A percentile compares a stretch with the other conserved stretches of the same genome.
Evolutionary conservation across 2,113 vertebrate species (phyloP).

Genomic region (Seriola aureovittata): DNA sequence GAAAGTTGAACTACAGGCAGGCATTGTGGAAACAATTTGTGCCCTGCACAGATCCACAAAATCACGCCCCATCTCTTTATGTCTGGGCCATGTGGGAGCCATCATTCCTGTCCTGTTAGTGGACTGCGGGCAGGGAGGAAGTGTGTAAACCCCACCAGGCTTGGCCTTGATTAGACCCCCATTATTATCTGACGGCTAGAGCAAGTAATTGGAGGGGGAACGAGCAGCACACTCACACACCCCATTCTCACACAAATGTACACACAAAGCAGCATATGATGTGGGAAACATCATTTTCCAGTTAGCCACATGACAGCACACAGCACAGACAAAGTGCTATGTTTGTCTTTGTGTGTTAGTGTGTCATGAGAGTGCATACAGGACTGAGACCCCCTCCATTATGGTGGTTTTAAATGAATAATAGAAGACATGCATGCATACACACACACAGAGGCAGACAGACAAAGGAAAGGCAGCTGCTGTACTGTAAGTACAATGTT

Average conservation of each 20-base stretch:
- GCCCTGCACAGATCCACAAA: slow-evolving; percentile 11
- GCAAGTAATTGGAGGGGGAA: slow-evolving; percentile 46
- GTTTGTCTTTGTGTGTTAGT: too few species aligned
- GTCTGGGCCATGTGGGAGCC: slow-evolving; percentile 55
- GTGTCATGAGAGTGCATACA: too few species aligned
- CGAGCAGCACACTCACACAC: not conserved
- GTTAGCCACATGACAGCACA: slow-evolving; percentile 43
- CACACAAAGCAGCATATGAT: slow-evolving; percentile 56
- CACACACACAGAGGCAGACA: slow-evolving; percentile 16
- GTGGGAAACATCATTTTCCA: slow-evolving; percentile 56
- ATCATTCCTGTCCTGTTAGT: slow-evolving; percentile 58
- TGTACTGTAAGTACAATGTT: slow-evolving; percentile 12
- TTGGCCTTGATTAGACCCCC: slow-evolving; percentile 60
- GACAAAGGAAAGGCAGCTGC: slow-evolving; percentile 37
- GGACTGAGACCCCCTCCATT: too few species aligned
- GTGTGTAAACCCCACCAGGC: slow-evolving; percentile 57
- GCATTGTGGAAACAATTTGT: slow-evolving; percentile 42
- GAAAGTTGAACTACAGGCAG: slow-evolving; percentile 33
- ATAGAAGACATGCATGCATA: not conserved
- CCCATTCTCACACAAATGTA: slow-evolving; percentile 10
- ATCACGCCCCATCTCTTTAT: slow-evolving; percentile 4
- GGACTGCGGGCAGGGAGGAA: slow-evolving; percentile 34
- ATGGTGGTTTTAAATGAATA: too few species aligned
- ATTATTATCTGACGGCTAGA: slow-evolving; percentile 54
- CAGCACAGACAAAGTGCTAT: too few species aligned